These are phyloP conservation scores for Urosaurus nigricauda DNA, from an alignment of 2,797 vertebrate genomes.

Conservation along the genomic window DNA sequence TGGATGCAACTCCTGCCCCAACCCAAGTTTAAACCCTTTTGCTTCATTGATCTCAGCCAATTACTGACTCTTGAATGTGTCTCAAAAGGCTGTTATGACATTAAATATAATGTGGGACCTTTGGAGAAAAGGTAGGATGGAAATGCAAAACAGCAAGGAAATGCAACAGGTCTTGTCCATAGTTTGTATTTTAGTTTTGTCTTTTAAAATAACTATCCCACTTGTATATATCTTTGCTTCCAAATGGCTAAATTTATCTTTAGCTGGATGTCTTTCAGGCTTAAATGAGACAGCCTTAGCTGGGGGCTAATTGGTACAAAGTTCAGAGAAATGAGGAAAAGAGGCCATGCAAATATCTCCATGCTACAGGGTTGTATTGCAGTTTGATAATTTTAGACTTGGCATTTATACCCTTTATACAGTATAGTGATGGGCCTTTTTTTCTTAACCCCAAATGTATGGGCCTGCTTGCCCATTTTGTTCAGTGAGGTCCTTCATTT, in stretches of 20 bases:
- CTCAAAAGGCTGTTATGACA: background rate
- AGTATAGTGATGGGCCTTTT: background rate
- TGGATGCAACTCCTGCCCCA: too few relatives aligned
- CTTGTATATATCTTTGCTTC: background rate
- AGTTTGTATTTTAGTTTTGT: background rate
- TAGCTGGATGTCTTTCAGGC: background rate
- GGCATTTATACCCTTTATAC: background rate
- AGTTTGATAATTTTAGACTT: background rate
- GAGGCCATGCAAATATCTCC: background rate
- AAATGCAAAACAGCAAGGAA: background rate
- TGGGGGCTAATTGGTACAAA: background rate
- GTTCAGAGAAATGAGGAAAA: background rate
- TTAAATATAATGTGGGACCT: background rate
- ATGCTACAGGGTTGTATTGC: background rate
- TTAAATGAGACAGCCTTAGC: background rate
- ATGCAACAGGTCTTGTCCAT: too few relatives aligned
- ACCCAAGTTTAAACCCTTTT: background rate
- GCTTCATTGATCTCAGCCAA: background rate
- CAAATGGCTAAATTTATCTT: conserved; percentile 2
- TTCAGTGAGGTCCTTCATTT: background rate
- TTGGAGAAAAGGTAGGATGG: background rate
- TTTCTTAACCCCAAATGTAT: background rate
- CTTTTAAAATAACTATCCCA: background rate
- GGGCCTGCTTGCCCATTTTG: background rate
- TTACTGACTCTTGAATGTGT: background rate